phyloP scores from a whole-genome alignment of 2,113 vertebrate species.

The Lamprologus tigripictilis region DNA sequence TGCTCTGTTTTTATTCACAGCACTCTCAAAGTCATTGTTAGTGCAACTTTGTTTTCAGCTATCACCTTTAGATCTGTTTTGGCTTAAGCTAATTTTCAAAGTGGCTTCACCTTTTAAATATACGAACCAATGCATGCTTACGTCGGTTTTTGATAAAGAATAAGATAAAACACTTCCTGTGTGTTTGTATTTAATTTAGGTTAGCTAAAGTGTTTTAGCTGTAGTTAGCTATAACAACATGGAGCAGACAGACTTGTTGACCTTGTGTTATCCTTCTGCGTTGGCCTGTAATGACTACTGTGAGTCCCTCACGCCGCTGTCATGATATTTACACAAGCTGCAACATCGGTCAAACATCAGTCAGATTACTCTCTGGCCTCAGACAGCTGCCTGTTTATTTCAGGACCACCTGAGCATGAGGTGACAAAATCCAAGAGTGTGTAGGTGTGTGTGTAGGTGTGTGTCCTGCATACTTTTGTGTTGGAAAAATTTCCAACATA shows the following conservation, averaged over 20 bases:
- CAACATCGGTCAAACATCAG: not conserved
- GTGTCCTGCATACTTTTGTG: not conserved
- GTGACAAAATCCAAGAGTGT: not conserved
- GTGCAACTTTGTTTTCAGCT: not conserved
- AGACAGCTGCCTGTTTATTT: not conserved
- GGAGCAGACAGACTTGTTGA: not conserved
- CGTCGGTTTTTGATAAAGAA: not conserved
- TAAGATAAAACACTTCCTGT: not conserved
- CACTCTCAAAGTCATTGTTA: not conserved
- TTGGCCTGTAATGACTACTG: not conserved
- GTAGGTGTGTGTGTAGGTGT: not conserved
- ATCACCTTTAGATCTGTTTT: fast-evolving
- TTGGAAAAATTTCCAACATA: not conserved
- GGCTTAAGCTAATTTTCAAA: not conserved
- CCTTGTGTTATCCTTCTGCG: not conserved
- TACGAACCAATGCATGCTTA: not conserved
- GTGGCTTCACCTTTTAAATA: not conserved
- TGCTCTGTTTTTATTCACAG: not conserved
- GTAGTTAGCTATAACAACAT: not conserved
- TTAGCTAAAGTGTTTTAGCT: not conserved
- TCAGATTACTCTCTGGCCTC: not conserved
- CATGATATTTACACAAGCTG: not conserved
- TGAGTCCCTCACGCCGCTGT: not conserved
- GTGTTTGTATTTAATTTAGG: fast-evolving
- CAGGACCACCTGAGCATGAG: not conserved